Evolutionary conservation across 1,140 invertebrate species (phyloP).

Genomic region (Phthorimaea operculella): DNA sequence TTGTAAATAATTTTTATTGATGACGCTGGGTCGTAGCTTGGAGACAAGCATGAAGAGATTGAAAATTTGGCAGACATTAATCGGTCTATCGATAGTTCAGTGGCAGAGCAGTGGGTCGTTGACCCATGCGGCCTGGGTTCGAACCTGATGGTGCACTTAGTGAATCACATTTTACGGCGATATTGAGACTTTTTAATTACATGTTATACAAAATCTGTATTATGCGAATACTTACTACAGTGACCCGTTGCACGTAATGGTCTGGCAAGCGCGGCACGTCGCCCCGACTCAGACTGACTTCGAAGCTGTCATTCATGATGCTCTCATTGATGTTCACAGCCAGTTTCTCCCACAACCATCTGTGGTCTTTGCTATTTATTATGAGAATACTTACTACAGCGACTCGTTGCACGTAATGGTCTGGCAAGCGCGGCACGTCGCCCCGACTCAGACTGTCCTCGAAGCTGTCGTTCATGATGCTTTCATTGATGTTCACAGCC

Average conservation of each 20-base stretch:
- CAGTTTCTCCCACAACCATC: conserved; percentile 64
- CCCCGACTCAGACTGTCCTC: conserved; percentile 60
- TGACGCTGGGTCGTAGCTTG: too few species aligned
- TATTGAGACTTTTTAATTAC: too few species aligned
- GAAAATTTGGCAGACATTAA: too few species aligned
- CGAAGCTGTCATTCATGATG: conserved; percentile 50
- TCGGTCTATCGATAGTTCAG: too few species aligned
- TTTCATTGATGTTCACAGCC: conserved; percentile 36
- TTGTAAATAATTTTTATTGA: too few species aligned
- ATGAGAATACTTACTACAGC: conserved; percentile 45
- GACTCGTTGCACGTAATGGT: conserved; percentile 59
- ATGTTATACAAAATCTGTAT: too few species aligned
- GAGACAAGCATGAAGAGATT: too few species aligned
- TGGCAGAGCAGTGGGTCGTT: too few species aligned
- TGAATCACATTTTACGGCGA: too few species aligned
- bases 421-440: conserved; percentile 66
- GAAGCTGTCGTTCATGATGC: conserved; percentile 48
- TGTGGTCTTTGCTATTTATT: too few species aligned
- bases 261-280: conserved; percentile 67
- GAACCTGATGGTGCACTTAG: too few species aligned
- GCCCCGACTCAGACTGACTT: conserved; percentile 58
- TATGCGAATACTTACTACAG: conserved; percentile 44
- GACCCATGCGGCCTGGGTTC: too few species aligned
- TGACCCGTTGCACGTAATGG: conserved; percentile 57
- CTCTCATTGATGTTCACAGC: conserved; percentile 37